Evolutionary conservation across 2,888 invertebrate genomes (phyloP), one percentile per base, ranked within the genome.

Genomic region (Atethmia centrago): DNA sequence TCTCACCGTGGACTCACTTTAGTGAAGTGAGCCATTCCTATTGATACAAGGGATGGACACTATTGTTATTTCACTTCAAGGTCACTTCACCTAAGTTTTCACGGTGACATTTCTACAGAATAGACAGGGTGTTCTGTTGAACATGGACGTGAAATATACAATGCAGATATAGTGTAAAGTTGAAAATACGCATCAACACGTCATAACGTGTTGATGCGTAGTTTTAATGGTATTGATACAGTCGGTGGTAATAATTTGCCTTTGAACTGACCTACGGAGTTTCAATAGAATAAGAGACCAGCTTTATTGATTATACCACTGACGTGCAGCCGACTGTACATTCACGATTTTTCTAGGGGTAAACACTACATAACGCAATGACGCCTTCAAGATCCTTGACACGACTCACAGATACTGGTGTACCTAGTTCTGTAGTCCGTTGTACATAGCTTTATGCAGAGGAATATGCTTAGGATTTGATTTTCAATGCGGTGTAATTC

Each of bases 61-160:
- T n/a, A n/a, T n/a, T n/a, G n/a, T n/a, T n/a, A n/a, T n/a, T n/a
- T n/a, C n/a, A n/a, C n/a, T n/a, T n/a, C n/a, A n/a, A n/a, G n/a
- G n/a, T n/a, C n/a, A n/a, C n/a, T n/a, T n/a, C n/a, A n/a, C n/a
- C n/a, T n/a, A n/a, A n/a, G n/a, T n/a, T n/a, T n/a, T n/a, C n/a
- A n/a, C n/a, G n/a, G n/a, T n/a, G n/a, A n/a, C n/a, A n/a, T n/a
- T n/a, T n/a, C n/a, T n/a, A n/a, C n/a, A n/a, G n/a, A n/a, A n/a
- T n/a, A n/a, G n/a, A n/a, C n/a, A n/a, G n/a, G n/a, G n/a, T n/a
- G n/a, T n/a, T n/a, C n/a, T 12, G 65, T 53, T 47, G 47, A 66
- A 69, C 66, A 61, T 31, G 45, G 51, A 66, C 63, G 47, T 45
- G 55, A 36, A 75, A 83, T 80, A 69, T 47, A 79, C 49, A 66